Conservation (phyloP, 2,113 vertebrate genomes). For the Lathamus discolor region DNA sequence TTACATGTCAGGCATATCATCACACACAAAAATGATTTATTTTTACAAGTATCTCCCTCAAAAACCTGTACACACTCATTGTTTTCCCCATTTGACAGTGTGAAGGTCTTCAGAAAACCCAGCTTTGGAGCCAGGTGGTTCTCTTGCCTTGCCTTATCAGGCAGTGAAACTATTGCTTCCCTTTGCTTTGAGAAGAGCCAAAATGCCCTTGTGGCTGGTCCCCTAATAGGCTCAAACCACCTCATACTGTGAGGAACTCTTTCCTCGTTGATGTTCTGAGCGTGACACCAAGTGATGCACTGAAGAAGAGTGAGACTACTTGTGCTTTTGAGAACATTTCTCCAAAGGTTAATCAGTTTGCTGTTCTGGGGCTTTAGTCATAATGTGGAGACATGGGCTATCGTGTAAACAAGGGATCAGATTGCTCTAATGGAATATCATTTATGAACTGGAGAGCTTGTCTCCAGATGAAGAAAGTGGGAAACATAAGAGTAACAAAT, state of each 20-base stretch:
- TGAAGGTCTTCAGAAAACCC: background rate
- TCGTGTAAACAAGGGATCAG: background rate
- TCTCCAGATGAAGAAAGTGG: background rate
- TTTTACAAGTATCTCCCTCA: background rate
- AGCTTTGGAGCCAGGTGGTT: background rate
- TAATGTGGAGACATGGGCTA: background rate
- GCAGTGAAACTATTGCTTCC: background rate
- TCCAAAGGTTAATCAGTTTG: background rate
- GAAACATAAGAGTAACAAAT: background rate
- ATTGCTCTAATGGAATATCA: background rate
- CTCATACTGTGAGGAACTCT: background rate
- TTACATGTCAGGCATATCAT: background rate
- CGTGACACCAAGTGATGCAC: background rate
- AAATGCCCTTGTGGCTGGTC: background rate
- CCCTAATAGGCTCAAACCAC: background rate
- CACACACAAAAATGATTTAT: background rate
- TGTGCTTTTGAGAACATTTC: background rate
- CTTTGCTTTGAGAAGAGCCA: background rate
- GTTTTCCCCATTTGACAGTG: background rate
- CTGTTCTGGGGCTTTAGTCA: background rate
- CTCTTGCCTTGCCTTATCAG: background rate
- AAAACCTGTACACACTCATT: background rate
- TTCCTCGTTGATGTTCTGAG: background rate
- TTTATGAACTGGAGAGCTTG: background rate
- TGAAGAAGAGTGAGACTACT: background rate